phyloP scores from a whole-genome alignment of 2,888 invertebrate species.

The Drosophila rubida region DNA sequence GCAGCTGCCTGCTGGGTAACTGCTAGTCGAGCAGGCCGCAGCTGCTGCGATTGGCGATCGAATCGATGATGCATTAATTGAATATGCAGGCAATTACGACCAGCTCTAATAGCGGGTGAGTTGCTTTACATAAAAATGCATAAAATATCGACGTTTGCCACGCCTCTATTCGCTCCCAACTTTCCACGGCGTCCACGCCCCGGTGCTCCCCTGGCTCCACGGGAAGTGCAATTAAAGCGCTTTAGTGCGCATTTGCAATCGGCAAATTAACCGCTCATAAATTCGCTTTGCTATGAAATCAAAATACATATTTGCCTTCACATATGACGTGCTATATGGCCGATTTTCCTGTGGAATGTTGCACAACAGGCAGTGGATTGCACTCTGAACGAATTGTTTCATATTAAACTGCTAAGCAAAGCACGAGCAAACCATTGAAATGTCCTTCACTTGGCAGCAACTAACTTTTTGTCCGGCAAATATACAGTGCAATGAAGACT shows the following conservation, averaged over 20 bases:
- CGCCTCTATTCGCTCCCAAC: slow-evolving; percentile 12
- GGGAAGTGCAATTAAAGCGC: slow-evolving; percentile 46
- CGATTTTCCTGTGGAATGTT: slow-evolving; percentile 10
- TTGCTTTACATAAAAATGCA: slow-evolving; percentile 56
- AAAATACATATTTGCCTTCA: slow-evolving; percentile 30
- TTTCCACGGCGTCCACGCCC: neutral
- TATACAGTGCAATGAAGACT: slow-evolving; percentile 5
- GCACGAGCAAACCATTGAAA: slow-evolving; percentile 19
- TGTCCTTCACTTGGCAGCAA: slow-evolving; percentile 23
- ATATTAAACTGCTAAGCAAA: slow-evolving; percentile 4
- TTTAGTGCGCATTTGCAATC: slow-evolving; percentile 57
- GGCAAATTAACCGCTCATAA: slow-evolving; percentile 47
- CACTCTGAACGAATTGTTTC: neutral
- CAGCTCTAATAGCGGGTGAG: slow-evolving; percentile 37
- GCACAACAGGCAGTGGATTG: neutral
- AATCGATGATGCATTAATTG: slow-evolving; percentile 29
- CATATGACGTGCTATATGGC: slow-evolving; percentile 17
- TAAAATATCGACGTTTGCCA: slow-evolving; percentile 29
- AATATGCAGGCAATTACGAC: slow-evolving; percentile 41
- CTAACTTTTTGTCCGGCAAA: neutral
- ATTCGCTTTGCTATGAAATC: slow-evolving; percentile 35
- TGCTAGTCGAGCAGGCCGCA: neutral
- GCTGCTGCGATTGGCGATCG: neutral
- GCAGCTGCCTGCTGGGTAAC: slow-evolving; percentile 27
- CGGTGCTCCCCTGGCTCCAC: neutral